Percentiles rank a stretch among this genome's conserved stretches.
phyloP scores from a whole-genome alignment of 2,888 invertebrate genomes.

The Invenusta paracnida region DNA sequence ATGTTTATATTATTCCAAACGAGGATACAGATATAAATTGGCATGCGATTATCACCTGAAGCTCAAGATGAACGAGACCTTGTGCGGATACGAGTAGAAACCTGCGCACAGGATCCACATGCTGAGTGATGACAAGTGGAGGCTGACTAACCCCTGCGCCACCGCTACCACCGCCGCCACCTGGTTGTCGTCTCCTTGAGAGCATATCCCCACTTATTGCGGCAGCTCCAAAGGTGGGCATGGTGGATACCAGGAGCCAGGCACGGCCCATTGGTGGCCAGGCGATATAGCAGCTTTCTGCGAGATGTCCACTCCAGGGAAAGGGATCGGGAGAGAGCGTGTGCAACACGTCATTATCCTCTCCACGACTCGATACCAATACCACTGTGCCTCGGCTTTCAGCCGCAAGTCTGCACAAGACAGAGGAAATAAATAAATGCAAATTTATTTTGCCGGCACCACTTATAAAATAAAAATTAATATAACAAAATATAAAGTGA shows the following conservation, averaged over 20 bases:
- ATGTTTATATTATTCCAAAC: no score
- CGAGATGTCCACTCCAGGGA: constrained; percentile 63
- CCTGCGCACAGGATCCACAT: constrained; percentile 70
- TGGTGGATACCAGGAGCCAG: constrained; percentile 36
- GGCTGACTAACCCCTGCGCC: constrained; percentile 55
- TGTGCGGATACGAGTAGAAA: constrained; percentile 67
- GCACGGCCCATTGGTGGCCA: constrained; percentile 43
- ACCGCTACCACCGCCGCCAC: not conserved
- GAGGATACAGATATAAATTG: no score
- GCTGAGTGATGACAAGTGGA: constrained; percentile 70
- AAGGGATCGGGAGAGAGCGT: constrained; percentile 73
- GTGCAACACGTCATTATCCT: constrained; percentile 74
- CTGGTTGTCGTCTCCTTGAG: not conserved
- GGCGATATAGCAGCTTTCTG: not conserved
- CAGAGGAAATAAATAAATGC: not conserved
- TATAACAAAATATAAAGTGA: no score
- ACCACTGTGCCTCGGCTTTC: constrained; percentile 42
- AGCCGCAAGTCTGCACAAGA: constrained; percentile 13
- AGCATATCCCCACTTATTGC: not conserved
- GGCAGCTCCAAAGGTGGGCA: no score
- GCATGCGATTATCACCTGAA: no score
- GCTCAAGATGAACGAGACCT: no score
- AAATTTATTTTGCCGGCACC: no score
- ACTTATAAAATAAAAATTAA: no score
- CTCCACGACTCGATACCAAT: constrained; percentile 63